A percentile compares a stretch with the other conserved stretches of the same genome.
Evolutionary conservation across 2,797 vertebrate species (phyloP).

Genomic region (Phataginus tetradactyla): DNA sequence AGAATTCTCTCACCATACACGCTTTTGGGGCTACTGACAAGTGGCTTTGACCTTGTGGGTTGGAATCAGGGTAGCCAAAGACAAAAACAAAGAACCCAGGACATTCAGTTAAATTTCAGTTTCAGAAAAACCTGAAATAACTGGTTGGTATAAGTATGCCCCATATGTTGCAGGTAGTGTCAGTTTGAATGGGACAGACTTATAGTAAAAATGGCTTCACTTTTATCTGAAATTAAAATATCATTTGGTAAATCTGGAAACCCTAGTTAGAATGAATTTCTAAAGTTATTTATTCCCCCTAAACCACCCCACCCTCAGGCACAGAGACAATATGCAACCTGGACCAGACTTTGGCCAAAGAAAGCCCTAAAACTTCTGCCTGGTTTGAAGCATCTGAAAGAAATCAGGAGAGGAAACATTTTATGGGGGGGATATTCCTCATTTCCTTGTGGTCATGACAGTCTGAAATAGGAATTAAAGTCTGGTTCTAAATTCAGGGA

Average conservation of each 20-base stretch:
- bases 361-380: not conserved
- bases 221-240: slow-evolving; percentile 45
- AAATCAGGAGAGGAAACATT: not conserved
- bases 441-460: slow-evolving; percentile 39
- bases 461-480: not conserved
- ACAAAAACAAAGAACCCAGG: not conserved
- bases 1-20: not conserved
- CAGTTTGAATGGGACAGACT: not conserved
- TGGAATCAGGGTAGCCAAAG: not conserved
- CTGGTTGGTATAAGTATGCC: not conserved
- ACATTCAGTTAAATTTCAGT: not conserved
- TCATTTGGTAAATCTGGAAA: not conserved
- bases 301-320: not conserved
- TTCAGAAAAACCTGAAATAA: slow-evolving; percentile 1
- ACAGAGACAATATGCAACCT: not conserved
- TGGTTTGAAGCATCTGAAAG: slow-evolving; percentile 33
- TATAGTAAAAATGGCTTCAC: not conserved
- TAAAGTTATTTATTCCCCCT: not conserved
- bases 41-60: not conserved
- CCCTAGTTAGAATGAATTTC: not conserved
- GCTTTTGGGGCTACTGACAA: not conserved
- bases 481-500: slow-evolving; percentile 44
- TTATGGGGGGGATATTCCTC: not conserved
- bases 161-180: not conserved
- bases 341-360: not conserved